Conservation (phyloP, 2,113 vertebrate species). For the Myxocyprinus asiaticus region DNA sequence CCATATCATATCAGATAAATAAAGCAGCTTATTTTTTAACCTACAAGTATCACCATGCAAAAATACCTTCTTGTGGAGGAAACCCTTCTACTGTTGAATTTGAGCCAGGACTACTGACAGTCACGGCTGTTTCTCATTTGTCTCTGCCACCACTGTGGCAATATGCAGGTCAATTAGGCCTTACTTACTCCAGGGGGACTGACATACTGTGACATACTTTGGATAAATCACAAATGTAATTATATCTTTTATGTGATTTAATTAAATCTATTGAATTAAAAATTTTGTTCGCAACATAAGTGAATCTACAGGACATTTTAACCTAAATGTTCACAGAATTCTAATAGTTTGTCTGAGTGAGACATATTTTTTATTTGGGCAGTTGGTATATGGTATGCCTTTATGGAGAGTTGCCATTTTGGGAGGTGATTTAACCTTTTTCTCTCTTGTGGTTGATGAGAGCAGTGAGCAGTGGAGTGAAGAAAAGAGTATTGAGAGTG, state of each 20-base stretch:
- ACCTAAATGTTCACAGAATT: background rate
- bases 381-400: background rate
- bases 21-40: no score
- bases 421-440: background rate
- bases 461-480: background rate
- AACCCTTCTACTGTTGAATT: no score
- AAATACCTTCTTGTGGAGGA: no score
- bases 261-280: background rate
- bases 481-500: background rate
- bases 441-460: no score
- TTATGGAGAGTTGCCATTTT: background rate
- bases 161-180: background rate
- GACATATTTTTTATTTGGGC: no score
- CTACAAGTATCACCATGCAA: no score
- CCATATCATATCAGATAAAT: no score
- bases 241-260: background rate
- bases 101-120: no score
- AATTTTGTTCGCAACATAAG: background rate
- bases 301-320: background rate
- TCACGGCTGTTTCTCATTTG: no score
- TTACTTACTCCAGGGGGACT: background rate
- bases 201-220: background rate
- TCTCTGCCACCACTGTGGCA: no score
- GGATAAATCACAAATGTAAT: background rate
- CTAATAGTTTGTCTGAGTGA: background rate